phyloP scores from a whole-genome alignment of 1,140 invertebrate genomes.

The Lepidurus packardi region DNA sequence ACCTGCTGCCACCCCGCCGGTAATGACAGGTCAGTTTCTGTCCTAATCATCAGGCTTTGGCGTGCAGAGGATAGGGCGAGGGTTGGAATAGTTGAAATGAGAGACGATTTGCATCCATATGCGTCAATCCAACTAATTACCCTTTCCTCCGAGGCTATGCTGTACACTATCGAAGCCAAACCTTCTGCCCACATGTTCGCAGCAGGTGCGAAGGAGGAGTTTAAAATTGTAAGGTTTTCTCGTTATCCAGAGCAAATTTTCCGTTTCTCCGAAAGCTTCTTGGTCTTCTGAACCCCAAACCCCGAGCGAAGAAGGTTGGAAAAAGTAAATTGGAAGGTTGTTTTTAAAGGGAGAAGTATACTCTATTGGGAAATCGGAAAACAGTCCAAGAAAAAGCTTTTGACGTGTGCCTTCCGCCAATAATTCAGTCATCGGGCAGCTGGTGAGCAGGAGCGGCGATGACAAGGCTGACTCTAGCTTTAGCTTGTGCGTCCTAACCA shows the following conservation, averaged over 20 bases:
- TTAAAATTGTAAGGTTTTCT: neutral
- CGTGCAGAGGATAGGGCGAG: neutral
- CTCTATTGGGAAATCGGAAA: conserved; percentile 3
- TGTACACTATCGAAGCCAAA: neutral
- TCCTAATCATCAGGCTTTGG: conserved; percentile 11
- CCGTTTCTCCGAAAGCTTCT: too few species aligned
- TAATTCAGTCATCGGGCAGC: conserved; percentile 21
- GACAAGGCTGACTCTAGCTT: neutral
- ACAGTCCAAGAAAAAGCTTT: neutral
- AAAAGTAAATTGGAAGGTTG: neutral
- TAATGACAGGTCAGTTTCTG: conserved; percentile 15
- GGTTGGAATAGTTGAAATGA: neutral
- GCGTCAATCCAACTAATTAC: conserved; percentile 21
- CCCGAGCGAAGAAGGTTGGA: neutral
- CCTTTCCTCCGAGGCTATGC: neutral
- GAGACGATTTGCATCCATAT: conserved; percentile 4
- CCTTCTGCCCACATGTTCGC: neutral
- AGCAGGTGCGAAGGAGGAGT: neutral
- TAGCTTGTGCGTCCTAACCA: neutral
- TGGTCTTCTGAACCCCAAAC: neutral
- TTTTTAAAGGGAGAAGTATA: neutral
- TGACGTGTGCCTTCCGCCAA: conserved; percentile 20
- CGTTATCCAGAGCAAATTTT: neutral
- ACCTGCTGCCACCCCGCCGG: neutral
- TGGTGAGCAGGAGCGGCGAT: neutral